Evolutionary conservation across 2,113 vertebrate species (phyloP).

Genomic region (Chlamydotis undulata): DNA sequence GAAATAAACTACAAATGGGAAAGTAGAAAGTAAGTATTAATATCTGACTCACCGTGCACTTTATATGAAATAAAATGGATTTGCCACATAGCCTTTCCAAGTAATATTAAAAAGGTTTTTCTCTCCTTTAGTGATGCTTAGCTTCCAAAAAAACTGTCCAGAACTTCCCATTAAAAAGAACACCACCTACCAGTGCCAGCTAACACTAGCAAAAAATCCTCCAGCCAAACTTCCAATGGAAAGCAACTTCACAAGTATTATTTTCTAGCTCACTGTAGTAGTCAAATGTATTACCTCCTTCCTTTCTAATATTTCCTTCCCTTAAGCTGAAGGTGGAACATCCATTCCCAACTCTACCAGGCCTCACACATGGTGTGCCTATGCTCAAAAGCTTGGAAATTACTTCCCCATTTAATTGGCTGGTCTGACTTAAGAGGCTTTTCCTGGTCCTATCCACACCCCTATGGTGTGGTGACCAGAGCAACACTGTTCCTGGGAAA

Average conservation of each 20-base stretch:
- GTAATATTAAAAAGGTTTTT: neutral
- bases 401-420: neutral
- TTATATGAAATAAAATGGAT: neutral
- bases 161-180: slow-evolving; percentile 1
- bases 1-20: neutral
- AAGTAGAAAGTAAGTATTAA: slow-evolving; percentile 10
- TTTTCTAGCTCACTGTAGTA: neutral
- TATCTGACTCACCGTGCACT: neutral
- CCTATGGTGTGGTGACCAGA: neutral
- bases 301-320: neutral
- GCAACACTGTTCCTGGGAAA: neutral
- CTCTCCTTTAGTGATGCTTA: neutral
- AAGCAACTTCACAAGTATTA: neutral
- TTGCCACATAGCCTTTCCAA: slow-evolving; percentile 18
- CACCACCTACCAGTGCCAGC: neutral
- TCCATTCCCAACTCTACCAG: neutral
- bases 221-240: neutral
- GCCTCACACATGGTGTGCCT: accelerated
- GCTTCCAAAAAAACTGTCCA: neutral
- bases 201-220: slow-evolving; percentile 13
- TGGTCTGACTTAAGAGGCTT: neutral
- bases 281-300: neutral
- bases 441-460: neutral
- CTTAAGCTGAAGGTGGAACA: neutral
- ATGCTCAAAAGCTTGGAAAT: neutral